Percentiles rank a stretch among this genome's conserved stretches.
phyloP scores from a whole-genome alignment of 2,113 vertebrate species.

The Zosterops pallidus region DNA sequence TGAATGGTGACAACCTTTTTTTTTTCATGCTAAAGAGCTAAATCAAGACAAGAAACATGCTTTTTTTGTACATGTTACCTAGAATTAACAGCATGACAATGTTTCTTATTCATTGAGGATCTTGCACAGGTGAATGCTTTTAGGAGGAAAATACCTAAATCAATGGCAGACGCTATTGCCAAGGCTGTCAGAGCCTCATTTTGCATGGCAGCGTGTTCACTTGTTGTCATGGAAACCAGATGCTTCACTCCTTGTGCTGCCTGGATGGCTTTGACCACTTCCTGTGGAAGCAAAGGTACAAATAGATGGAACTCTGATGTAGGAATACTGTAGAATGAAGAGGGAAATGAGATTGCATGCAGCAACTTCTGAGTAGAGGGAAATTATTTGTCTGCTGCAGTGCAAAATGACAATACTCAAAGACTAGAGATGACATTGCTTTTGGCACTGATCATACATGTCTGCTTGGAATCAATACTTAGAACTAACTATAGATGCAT shows the following conservation, averaged over 20 bases:
- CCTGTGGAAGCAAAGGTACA: slow-evolving; percentile 69
- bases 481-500: background rate
- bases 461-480: background rate
- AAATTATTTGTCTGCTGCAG: background rate
- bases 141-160: slow-evolving; percentile 74
- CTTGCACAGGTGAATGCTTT: background rate
- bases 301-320: background rate
- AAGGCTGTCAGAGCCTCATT: slow-evolving; percentile 87
- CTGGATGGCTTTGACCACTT: slow-evolving; percentile 83
- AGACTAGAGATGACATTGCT: background rate
- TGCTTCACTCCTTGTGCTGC: slow-evolving; percentile 82
- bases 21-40: background rate
- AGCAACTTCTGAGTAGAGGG: background rate
- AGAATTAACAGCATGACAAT: background rate
- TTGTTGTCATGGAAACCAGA: slow-evolving; percentile 86
- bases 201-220: slow-evolving; percentile 84
- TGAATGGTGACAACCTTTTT: background rate
- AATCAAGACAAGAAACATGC: background rate
- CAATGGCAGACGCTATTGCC: slow-evolving; percentile 82
- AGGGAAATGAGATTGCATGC: background rate
- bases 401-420: background rate
- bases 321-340: background rate
- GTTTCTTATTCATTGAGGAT: background rate
- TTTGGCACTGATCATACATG: background rate
- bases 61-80: background rate